Evolutionary conservation across 2,888 invertebrate genomes (phyloP).

Genomic region (Brachynemurus nebulosus): DNA sequence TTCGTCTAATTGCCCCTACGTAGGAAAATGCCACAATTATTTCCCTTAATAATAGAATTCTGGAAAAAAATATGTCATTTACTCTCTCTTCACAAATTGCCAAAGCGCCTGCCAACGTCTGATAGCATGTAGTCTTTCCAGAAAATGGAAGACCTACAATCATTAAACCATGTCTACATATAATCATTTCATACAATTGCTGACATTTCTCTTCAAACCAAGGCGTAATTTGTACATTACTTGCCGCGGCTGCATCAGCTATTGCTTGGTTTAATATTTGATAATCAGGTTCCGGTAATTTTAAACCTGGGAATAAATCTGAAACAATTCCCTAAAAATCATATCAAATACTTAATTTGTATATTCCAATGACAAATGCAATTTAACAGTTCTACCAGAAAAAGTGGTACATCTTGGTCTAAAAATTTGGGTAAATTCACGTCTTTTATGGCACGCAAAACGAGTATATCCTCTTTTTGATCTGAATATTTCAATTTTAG

Average conservation of each 20-base stretch:
- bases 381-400: slow-evolving; percentile 43
- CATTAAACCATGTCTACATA: slow-evolving; percentile 90
- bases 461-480: slow-evolving; percentile 73
- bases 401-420: slow-evolving; percentile 75
- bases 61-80: slow-evolving; percentile 6
- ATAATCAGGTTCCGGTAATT: slow-evolving; percentile 67
- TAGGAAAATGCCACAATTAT: too few species aligned
- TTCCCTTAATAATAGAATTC: neutral
- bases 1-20: slow-evolving; percentile 56
- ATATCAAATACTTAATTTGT: neutral
- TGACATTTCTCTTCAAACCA: slow-evolving; percentile 83
- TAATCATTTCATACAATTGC: slow-evolving; percentile 89
- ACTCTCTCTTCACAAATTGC: slow-evolving; percentile 62
- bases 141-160: slow-evolving; percentile 83
- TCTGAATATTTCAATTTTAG: slow-evolving; percentile 79
- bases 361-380: neutral
- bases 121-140: slow-evolving; percentile 77
- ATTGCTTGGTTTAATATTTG: slow-evolving; percentile 50
- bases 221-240: slow-evolving; percentile 70
- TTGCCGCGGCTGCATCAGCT: slow-evolving; percentile 47
- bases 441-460: slow-evolving; percentile 83
- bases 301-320: slow-evolving; percentile 82
- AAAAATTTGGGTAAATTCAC: slow-evolving; percentile 91
- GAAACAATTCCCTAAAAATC: slow-evolving; percentile 71
- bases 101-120: slow-evolving; percentile 64